These are phyloP conservation scores for Dynastes maya DNA, from an alignment of 2,888 invertebrate genomes.

Conservation along the genomic window DNA sequence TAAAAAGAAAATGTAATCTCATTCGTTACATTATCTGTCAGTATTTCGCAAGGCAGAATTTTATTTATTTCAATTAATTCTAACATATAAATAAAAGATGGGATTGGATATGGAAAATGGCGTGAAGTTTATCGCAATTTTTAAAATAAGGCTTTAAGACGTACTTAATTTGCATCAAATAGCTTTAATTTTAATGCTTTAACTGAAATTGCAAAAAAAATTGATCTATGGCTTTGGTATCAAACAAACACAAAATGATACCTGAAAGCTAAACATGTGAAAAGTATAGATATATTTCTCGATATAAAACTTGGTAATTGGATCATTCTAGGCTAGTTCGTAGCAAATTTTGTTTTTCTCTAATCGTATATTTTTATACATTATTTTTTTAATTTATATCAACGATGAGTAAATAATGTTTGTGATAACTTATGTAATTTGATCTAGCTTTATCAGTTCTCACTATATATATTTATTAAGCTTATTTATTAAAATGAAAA, in stretches of 20 bases:
- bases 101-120: no score
- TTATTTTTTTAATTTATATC: slow-evolving; percentile 27
- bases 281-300: slow-evolving; percentile 12
- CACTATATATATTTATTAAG: slow-evolving; percentile 45
- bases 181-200: background rate
- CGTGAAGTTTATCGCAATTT: no score
- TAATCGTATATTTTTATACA: slow-evolving; percentile 31
- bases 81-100: no score
- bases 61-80: no score
- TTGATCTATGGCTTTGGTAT: no score
- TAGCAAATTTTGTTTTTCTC: slow-evolving; percentile 9
- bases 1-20: no score
- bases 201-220: no score
- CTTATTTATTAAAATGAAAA: slow-evolving; percentile 41
- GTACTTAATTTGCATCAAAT: slow-evolving; percentile 8
- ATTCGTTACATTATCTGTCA: no score
- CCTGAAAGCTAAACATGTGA: background rate
- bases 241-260: no score
- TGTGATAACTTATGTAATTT: slow-evolving; percentile 38
- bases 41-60: no score
- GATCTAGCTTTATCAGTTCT: slow-evolving; percentile 38
- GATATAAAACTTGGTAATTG: slow-evolving; percentile 7
- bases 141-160: no score
- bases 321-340: background rate
- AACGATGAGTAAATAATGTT: slow-evolving; percentile 28